phyloP scores from a whole-genome alignment of 2,888 invertebrate species.

The Tachystola acroxantha region DNA sequence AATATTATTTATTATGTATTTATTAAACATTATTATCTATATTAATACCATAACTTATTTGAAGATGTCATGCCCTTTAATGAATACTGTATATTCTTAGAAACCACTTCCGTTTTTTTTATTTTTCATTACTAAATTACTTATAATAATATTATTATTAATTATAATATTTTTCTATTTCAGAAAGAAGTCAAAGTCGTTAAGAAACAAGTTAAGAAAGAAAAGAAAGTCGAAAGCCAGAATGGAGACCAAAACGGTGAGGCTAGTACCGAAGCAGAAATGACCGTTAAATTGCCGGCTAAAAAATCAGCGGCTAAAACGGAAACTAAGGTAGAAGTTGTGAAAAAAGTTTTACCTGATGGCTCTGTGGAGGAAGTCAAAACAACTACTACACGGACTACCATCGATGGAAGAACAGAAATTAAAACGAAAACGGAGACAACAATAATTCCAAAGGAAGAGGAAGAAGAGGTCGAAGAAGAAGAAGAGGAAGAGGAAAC shows the following conservation, averaged over 20 bases:
- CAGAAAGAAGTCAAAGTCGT: conserved; percentile 61
- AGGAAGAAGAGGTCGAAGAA: conserved; percentile 44
- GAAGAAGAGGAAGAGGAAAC: conserved; percentile 38
- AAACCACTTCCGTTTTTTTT: neutral
- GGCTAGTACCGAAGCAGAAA: conserved; percentile 43
- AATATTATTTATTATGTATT: conserved; percentile 39
- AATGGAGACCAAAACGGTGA: conserved; percentile 58
- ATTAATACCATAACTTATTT: conserved; percentile 15
- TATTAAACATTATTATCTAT: conserved; percentile 1
- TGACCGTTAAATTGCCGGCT: conserved; percentile 55
- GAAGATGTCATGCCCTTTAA: neutral
- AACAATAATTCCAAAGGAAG: conserved; percentile 56
- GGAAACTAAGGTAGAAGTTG: conserved; percentile 65
- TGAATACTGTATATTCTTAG: neutral
- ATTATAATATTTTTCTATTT: conserved; percentile 28
- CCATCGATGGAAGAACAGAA: conserved; percentile 63
- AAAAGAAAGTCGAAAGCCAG: conserved; percentile 42
- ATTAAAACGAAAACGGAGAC: conserved; percentile 64
- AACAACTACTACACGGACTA: conserved; percentile 65
- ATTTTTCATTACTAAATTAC: conserved; percentile 13
- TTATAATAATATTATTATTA: conserved; percentile 1
- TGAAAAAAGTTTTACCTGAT: conserved; percentile 56
- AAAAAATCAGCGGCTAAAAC: conserved; percentile 63
- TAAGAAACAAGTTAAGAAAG: conserved; percentile 50
- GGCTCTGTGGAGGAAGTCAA: conserved; percentile 61